Base-by-base conservation (phyloP, 2,888 invertebrate genomes). In the Eulithis testata region DNA sequence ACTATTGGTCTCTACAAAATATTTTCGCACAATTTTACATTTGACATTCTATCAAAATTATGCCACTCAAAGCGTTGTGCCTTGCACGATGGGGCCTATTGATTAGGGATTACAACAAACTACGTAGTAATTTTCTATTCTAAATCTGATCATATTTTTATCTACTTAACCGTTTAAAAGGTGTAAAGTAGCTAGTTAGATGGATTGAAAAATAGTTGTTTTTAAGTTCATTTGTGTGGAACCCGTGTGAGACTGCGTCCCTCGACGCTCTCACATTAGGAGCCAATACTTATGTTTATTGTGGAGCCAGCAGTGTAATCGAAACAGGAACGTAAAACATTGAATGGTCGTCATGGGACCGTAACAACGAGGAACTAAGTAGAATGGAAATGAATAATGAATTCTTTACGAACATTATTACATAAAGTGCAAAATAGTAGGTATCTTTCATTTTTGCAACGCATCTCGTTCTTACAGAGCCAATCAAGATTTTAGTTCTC, bases 241-340 rank as follows among this genome's bases (percentile, higher is more conserved):
- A 31, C 50, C n/a, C 12, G 11, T 52, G 49, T 44, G 52, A 52
- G 21, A 51, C 79, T 80, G 79, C 72, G 84, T 70, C 77, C 79
- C 81, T 78, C 82, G 84, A 84, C 82, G n/a, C 57, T 80, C 80
- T 80, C 77, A 79, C 81, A 86, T 88, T 87, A 86, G 81, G 74
- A 84, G 79, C 78, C 81, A 82, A 87, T 87, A 88, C 87, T 85
- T 86, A 85, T 88, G 82, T 85, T 87, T 87, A 86, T 86, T 81
- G 81, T 79, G 76, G 79, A 76, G 74, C 81, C 78, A 75, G 83
- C 84, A 83, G 76, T 82, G 86, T 88, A 88, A 88, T 87, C 87
- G 88, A 88, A 88, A 87, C 76, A 80, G 82, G 81, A 83, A 83
- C 78, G 79, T 75, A 78, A 77, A 79, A 72, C 78, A 75, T 78